phyloP scores from a whole-genome alignment of 1,140 invertebrate species.

The Drosophila malerkotliana region DNA sequence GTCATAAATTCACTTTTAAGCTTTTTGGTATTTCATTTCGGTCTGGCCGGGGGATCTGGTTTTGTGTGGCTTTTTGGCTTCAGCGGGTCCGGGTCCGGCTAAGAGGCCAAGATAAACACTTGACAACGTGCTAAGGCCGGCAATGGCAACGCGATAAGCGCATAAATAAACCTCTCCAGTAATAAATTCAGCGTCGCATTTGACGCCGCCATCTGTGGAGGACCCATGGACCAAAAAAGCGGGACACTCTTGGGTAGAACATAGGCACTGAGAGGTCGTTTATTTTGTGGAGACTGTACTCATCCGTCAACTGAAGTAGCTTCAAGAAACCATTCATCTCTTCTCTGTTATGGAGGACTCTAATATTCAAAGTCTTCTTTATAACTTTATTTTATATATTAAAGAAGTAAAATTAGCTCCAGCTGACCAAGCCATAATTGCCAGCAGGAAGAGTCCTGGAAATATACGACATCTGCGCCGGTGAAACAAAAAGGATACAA shows the following conservation, averaged over 20 bases:
- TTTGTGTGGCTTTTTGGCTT: conserved; percentile 34
- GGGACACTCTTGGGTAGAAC: background rate
- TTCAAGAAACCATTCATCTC: conserved; percentile 3
- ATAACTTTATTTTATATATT: background rate
- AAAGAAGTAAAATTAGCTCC: conserved; percentile 17
- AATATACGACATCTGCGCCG: conserved; percentile 59
- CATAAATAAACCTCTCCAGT: conserved; percentile 67
- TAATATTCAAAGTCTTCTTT: background rate
- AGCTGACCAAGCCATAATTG: conserved; percentile 55
- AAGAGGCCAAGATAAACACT: conserved; percentile 73
- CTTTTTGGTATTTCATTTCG: conserved; percentile 77
- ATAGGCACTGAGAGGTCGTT: conserved; percentile 7
- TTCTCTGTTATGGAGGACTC: conserved; percentile 1
- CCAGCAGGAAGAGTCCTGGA: conserved; percentile 26
- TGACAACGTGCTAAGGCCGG: conserved; percentile 78
- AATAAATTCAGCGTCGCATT: conserved; percentile 76
- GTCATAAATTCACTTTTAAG: conserved; percentile 80
- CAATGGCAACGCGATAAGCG: conserved; percentile 68
- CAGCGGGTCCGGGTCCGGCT: conserved; percentile 11
- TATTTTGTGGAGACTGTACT: conserved; percentile 25
- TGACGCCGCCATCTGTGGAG: conserved; percentile 62
- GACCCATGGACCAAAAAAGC: conserved; percentile 8
- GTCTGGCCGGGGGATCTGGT: conserved; percentile 46
- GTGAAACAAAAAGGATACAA: conserved; percentile 52
- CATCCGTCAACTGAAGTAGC: conserved; percentile 17